Evolutionary conservation across 2,797 vertebrate species (phyloP).

Genomic region (Holocentrus rufus): DNA sequence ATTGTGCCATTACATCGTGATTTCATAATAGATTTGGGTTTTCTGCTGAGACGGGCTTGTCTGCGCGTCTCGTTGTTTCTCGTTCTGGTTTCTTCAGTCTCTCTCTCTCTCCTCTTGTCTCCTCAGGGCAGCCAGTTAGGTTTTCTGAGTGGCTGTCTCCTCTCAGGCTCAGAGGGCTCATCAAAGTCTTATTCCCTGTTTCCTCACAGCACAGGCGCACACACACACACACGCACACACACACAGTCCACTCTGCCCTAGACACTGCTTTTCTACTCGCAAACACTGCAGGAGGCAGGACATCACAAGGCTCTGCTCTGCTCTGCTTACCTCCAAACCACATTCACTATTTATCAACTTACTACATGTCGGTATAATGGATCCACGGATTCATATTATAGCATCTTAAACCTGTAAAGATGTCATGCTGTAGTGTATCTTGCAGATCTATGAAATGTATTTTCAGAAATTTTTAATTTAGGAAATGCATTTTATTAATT

Average conservation of each 20-base stretch:
- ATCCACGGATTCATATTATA: no score
- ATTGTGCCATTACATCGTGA: neutral
- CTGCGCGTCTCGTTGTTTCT: constrained; percentile 18
- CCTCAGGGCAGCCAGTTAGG: constrained; percentile 57
- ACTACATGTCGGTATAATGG: no score
- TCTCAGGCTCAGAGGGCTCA: constrained; percentile 66
- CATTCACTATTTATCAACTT: constrained; percentile 30
- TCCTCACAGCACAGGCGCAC: constrained; percentile 28
- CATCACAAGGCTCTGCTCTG: constrained; percentile 50
- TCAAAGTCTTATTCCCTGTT: constrained; percentile 66
- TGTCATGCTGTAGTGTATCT: no score
- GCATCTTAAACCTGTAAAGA: no score
- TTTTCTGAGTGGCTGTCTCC: constrained; percentile 72
- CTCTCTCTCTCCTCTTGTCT: neutral
- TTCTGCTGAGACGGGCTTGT: neutral
- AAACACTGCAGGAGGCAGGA: no score
- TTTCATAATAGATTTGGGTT: constrained; percentile 18
- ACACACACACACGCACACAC: constrained; percentile 32
- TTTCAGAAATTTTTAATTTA: no score
- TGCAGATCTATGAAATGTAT: no score
- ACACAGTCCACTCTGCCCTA: constrained; percentile 24
- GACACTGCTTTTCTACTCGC: constrained; percentile 18
- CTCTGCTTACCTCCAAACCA: constrained; percentile 2
- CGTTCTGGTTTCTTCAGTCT: neutral
- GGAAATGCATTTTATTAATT: no score